phyloP scores from a whole-genome alignment of 35 echinoderm and acorn worm species.

The Eucidaris tribuloides region DNA sequence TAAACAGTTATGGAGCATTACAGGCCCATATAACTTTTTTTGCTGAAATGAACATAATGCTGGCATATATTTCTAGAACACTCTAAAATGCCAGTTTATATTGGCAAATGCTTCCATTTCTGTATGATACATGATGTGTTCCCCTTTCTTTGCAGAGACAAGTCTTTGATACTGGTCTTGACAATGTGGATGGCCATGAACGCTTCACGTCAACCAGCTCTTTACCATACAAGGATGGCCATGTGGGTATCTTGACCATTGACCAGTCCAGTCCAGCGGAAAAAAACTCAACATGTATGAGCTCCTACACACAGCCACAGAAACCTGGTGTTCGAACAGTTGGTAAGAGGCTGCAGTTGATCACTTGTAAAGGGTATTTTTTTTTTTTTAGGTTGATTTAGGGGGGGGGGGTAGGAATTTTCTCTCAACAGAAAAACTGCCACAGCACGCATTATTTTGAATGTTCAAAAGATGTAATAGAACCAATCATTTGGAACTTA shows the following conservation, averaged over 20 bases:
- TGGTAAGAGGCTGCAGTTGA: conserved; percentile 72
- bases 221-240: conserved; percentile 89
- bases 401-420: no score
- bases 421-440: no score
- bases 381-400: not conserved
- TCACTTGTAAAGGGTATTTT: not conserved
- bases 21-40: no score
- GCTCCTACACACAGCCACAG: conserved; percentile 70
- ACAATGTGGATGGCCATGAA: conserved; percentile 27
- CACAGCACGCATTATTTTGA: no score
- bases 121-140: no score
- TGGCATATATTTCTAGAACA: no score
- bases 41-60: no score
- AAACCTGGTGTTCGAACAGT: conserved; percentile 81
- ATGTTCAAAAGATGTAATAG: no score
- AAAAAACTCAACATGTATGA: conserved; percentile 69
- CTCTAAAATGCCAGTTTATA: no score
- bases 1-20: no score
- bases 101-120: no score
- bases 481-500: no score
- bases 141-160: conserved; percentile 64
- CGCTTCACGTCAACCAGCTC: conserved; percentile 46
- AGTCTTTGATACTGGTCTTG: conserved; percentile 62
- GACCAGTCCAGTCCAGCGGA: conserved; percentile 36
- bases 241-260: conserved; percentile 80